Evolutionary conservation across 2,888 invertebrate species (phyloP).

Genomic region (Ectemnius continuus): DNA sequence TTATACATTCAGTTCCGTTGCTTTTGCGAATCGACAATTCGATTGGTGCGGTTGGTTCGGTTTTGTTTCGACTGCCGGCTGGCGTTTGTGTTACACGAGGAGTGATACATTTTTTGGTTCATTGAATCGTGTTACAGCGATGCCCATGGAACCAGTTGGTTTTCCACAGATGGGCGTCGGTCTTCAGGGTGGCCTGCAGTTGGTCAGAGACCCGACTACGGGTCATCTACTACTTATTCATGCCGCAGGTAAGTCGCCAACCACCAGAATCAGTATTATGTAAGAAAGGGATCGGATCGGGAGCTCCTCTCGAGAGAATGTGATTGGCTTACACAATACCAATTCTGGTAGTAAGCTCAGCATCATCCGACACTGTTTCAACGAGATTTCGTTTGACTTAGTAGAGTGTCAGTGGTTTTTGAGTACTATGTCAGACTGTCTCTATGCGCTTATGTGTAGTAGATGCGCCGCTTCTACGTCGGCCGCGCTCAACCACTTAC

Average conservation of each 20-base stretch:
- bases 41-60: too few species aligned
- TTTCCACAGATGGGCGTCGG: slow-evolving; percentile 79
- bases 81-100: background rate
- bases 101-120: slow-evolving; percentile 11
- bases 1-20: too few species aligned
- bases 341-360: background rate
- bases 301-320: background rate
- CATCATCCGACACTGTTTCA: background rate
- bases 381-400: background rate
- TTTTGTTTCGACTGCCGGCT: background rate
- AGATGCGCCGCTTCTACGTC: background rate
- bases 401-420: background rate
- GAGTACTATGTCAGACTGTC: slow-evolving; percentile 7
- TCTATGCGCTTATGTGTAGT: slow-evolving; percentile 7
- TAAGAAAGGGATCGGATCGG: background rate
- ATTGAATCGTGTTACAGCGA: slow-evolving; percentile 73
- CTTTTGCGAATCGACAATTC: too few species aligned
- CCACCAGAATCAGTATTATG: slow-evolving; percentile 7
- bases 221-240: slow-evolving; percentile 91
- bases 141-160: slow-evolving; percentile 87
- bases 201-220: slow-evolving; percentile 91
- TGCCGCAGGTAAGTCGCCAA: slow-evolving; percentile 80
- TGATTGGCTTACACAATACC: slow-evolving; percentile 2
- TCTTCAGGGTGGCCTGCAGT: slow-evolving; percentile 80
- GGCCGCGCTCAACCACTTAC: background rate